These are phyloP conservation scores for Chiloscyllium punctatum DNA, from an alignment of 2,797 vertebrate genomes.

Conservation along the genomic window DNA sequence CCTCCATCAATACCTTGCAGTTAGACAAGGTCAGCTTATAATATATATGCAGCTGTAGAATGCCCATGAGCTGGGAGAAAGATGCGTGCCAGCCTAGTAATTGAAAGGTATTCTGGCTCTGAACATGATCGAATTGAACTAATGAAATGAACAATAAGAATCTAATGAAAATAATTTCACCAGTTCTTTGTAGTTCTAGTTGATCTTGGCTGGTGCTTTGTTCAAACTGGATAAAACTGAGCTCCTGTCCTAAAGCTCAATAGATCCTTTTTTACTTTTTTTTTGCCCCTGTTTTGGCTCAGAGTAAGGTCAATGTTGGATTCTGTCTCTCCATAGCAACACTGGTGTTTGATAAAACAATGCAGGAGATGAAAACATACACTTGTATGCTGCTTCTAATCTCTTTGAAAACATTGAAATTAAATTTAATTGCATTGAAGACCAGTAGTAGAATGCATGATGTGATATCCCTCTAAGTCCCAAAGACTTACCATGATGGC, in stretches of 20 bases:
- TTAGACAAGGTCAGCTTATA: constrained; percentile 1
- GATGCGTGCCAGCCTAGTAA: not conserved
- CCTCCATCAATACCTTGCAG: not conserved
- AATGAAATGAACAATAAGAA: constrained; percentile 5
- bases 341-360: not conserved
- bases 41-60: not conserved
- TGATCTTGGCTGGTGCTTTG: not conserved
- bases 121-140: not conserved
- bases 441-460: not conserved
- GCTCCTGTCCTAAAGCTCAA: too few relatives aligned
- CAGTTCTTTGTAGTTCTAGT: not conserved
- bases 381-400: not conserved
- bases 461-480: not conserved
- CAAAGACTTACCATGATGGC: not conserved
- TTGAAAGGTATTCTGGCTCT: not conserved
- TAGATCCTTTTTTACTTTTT: not conserved
- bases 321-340: not conserved
- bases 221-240: not conserved
- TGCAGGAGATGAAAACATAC: not conserved
- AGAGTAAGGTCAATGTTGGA: not conserved
- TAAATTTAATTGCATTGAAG: not conserved
- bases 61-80: not conserved
- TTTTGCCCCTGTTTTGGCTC: not conserved
- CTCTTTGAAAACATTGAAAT: not conserved
- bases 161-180: constrained; percentile 9